These are phyloP conservation scores for Sarcophaga bullata DNA, from an alignment of 1,140 invertebrate genomes.

Conservation along the genomic window DNA sequence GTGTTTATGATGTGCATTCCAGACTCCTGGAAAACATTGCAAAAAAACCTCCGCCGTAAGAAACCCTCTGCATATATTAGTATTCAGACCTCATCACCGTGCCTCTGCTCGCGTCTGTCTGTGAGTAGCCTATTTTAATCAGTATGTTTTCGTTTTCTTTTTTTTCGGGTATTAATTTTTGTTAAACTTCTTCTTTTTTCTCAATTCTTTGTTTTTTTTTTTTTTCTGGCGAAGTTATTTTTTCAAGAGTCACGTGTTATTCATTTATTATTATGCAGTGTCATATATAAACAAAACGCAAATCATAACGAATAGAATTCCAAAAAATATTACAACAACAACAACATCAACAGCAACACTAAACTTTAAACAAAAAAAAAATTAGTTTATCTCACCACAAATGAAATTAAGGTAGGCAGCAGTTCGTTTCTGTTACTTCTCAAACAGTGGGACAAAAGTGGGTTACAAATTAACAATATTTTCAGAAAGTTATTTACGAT, in stretches of 20 bases:
- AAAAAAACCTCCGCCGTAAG: too few relatives aligned
- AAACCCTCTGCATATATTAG: too few relatives aligned
- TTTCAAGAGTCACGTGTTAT: constrained; percentile 21
- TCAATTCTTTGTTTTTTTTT: too few relatives aligned
- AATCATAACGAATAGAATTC: constrained; percentile 1
- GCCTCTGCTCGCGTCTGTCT: not conserved
- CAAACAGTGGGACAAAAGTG: not conserved
- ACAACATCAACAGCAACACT: not conserved
- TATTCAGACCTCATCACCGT: too few relatives aligned
- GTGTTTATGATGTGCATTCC: not conserved
- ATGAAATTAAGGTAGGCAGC: constrained; percentile 14
- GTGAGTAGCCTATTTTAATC: not conserved
- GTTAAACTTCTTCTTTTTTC: not conserved
- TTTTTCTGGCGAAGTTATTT: not conserved
- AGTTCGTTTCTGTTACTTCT: not conserved
- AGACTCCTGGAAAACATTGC: not conserved
- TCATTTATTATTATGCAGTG: constrained; percentile 27
- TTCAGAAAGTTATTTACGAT: too few relatives aligned
- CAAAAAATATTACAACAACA: not conserved
- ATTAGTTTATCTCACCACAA: constrained; percentile 18
- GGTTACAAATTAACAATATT: not conserved
- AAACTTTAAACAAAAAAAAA: not conserved
- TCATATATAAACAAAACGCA: constrained; percentile 24
- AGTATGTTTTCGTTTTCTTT: too few relatives aligned
- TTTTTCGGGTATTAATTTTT: not conserved